A percentile compares a stretch with the other conserved stretches of the same genome.
Evolutionary conservation across 2,797 vertebrate species (phyloP).

Genomic region (Odontamblyopus rebecca): DNA sequence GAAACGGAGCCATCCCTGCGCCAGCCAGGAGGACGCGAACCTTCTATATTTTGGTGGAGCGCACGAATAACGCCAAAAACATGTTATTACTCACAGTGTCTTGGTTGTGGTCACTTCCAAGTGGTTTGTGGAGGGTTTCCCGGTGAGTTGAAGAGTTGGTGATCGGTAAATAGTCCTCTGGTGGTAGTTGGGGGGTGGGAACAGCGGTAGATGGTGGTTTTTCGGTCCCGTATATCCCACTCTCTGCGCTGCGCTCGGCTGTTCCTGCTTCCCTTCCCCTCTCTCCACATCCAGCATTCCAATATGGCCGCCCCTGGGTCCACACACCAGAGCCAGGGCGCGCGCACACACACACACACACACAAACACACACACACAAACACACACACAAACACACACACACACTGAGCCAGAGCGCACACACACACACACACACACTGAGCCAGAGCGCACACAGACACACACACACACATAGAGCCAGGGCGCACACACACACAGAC

Average conservation of each 20-base stretch:
- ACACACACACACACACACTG: no score
- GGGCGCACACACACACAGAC: background rate
- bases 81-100: constrained; percentile 51
- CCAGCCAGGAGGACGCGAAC: constrained; percentile 31
- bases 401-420: no score
- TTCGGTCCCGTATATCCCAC: constrained; percentile 34
- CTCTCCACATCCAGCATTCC: constrained; percentile 73
- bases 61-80: constrained; percentile 25
- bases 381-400: background rate
- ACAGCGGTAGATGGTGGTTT: constrained; percentile 32
- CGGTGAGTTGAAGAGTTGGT: constrained; percentile 16
- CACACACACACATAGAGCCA: background rate
- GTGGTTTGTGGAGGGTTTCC: constrained; percentile 26
- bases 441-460: no score
- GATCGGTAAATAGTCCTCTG: constrained; percentile 45
- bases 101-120: constrained; percentile 35
- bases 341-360: background rate
- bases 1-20: constrained; percentile 24
- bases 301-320: constrained; percentile 67
- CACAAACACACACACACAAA: background rate
- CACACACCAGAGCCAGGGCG: background rate
- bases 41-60: constrained; percentile 33
- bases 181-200: constrained; percentile 28
- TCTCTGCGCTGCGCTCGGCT: constrained; percentile 35
- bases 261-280: constrained; percentile 59